Conservation (phyloP, 2,888 invertebrate genomes). For the Chaetoderma sp. region DNA sequence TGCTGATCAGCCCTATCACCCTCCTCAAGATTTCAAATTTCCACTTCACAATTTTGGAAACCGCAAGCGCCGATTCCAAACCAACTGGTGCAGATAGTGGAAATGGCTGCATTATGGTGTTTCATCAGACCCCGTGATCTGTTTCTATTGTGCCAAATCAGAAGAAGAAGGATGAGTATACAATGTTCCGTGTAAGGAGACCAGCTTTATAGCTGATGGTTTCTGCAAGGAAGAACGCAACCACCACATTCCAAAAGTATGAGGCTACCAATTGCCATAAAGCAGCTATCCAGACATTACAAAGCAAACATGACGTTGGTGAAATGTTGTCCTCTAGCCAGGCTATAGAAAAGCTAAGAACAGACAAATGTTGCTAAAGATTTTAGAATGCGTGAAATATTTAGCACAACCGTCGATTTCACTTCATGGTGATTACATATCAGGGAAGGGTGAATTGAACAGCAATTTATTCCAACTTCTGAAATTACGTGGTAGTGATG, state of each 20-base stretch:
- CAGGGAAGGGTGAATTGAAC: slow-evolving; percentile 17
- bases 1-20: too few species aligned
- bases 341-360: slow-evolving; percentile 33
- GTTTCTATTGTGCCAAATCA: background rate
- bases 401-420: slow-evolving; percentile 32
- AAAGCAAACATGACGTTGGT: slow-evolving; percentile 4
- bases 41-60: slow-evolving; percentile 2
- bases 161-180: background rate
- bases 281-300: slow-evolving; percentile 22
- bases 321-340: background rate
- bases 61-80: slow-evolving; percentile 8
- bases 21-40: too few species aligned
- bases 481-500: slow-evolving; percentile 24
- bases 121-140: slow-evolving; percentile 9
- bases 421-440: slow-evolving; percentile 26
- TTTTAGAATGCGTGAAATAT: slow-evolving; percentile 32
- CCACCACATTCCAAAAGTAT: slow-evolving; percentile 23
- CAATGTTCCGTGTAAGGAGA: too few species aligned
- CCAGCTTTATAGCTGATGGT: too few species aligned
- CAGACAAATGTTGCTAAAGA: slow-evolving; percentile 21
- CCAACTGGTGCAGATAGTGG: slow-evolving; percentile 15
- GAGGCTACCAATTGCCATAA: slow-evolving; percentile 29
- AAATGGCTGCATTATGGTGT: slow-evolving; percentile 20
- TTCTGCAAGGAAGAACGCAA: slow-evolving; percentile 39
- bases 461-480: slow-evolving; percentile 37